Evolutionary conservation across 1,140 invertebrate species (phyloP), one percentile per base, ranked within the genome.

Genomic region (Bombus ignitus): DNA sequence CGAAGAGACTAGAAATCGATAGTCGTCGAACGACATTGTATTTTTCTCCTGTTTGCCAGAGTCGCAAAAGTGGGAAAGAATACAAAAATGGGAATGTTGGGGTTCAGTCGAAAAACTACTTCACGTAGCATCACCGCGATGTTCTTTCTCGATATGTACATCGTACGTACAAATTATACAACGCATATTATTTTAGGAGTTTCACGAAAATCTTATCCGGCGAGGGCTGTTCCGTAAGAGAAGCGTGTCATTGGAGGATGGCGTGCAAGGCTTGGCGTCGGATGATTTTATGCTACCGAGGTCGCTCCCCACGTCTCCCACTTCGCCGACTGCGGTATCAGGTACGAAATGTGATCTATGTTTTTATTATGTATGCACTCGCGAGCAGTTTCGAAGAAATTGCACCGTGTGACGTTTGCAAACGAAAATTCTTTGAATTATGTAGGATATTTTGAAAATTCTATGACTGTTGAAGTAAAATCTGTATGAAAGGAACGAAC

Each of bases 191-290:
- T 88, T 89, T 32, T 53, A 97, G 96, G 97, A 97, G 94, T 97
- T 98, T 92, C 97, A 98, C 94, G 97, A 98, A 95, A 97, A 97
- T 93, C 96, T 97, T 84, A 96, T 98, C 92, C 97, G 97, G 91
- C 96, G 97, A 92, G 96, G 96, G 89, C 95, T 97, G 91, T 97
- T 97, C 94, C 92, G 97, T 88, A 97, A 97, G 94, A 95, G 97
- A 90, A 96, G 97, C 88, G 96, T 97, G 82, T 97, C 97, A 89
- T 95, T 97, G 89, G 96, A 96, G 94, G 96, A 96, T 92, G 95
- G 95, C 62, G 93, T 95, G 80, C 95, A 95, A 89, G 92, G 92
- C 71, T 86, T 92, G 35, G 81, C 91, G n/a, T 87, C 90, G 9
- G 93, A 88, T 80, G 94, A 94, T 22, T 94, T 93, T 53, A 93